Percentiles rank a stretch among this genome's conserved stretches.
These are phyloP conservation scores for Gopherus evgoodei DNA, from an alignment of 2,113 vertebrate species.

Conservation along the genomic window DNA sequence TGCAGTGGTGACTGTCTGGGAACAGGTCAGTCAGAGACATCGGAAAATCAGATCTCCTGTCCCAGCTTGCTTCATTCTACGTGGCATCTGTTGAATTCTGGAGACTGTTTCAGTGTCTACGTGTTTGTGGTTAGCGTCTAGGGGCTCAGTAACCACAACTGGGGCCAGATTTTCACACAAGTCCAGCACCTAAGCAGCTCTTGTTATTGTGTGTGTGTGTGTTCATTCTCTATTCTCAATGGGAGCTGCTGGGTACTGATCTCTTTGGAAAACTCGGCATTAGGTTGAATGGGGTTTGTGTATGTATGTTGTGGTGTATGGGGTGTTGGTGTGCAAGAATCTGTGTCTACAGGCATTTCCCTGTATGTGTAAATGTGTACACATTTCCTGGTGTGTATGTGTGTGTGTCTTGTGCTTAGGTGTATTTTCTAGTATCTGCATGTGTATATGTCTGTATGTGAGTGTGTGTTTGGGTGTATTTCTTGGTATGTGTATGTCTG, in stretches of 20 bases:
- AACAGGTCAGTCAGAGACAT: not conserved
- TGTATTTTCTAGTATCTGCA: too few relatives aligned
- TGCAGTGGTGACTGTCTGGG: too few relatives aligned
- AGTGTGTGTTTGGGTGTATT: not conserved
- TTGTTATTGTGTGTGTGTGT: not conserved
- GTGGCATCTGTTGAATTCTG: not conserved
- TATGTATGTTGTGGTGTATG: not conserved
- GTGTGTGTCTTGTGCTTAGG: not conserved
- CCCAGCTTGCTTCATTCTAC: not conserved
- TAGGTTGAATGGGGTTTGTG: not conserved
- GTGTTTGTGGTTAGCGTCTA: not conserved
- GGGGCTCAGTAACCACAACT: not conserved
- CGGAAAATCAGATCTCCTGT: not conserved
- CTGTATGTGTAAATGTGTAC: not conserved
- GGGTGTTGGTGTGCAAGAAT: not conserved
- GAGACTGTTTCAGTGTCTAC: not conserved
- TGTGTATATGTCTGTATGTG: not conserved
- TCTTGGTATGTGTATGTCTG: not conserved
- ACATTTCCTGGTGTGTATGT: not conserved
- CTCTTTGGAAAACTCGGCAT: not conserved
- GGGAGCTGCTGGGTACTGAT: not conserved
- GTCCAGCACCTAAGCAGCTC: not conserved
- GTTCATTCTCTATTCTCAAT: not conserved
- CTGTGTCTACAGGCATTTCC: not conserved
- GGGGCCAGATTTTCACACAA: not conserved